Base-by-base conservation (phyloP, 2,888 invertebrate genomes). In the Muschampia plurimacula region DNA sequence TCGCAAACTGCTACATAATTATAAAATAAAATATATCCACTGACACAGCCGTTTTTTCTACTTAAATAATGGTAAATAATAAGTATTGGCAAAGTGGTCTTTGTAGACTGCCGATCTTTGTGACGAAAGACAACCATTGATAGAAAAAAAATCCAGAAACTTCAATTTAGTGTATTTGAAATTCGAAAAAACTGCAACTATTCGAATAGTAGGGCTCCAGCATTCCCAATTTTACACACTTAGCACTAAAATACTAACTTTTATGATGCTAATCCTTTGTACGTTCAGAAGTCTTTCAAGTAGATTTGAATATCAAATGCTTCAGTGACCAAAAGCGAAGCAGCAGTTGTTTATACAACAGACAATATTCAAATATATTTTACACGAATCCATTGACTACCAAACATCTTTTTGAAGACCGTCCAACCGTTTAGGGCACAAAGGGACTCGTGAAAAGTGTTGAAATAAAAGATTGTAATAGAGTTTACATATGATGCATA, bases 221-320 rank as follows among this genome's bases (percentile, higher is more conserved):
- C 22, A 22, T 22, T 22, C 22, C 22, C 22, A 22, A 22, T 22
- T 22, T 22, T 22, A 22, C 22, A n/a, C 13, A n/a, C 49, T 0
- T 49, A 49, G 8, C n/a, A 13, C 13, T 49, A 49, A 49, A 49
- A 49, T n/a, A n/a, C 49, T n/a, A 49, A 49, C 13, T 49, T 49
- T n/a, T n/a, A 52, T 15, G 8, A 28, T 55, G 22, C 9, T 60
- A 22, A 36, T 60, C 36, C 36, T 36, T 2, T 63, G 46, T 62
- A 39, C 49, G 36, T 39, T 12, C 9, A 55, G 15, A 10, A 6
- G n/a, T 57, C 57, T 70, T 64, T 65, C 55, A 57, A 46, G 46
- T 65, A 59, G 59, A 71, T 71, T 59, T 71, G 65, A 71, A 71
- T 71, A 71, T 66, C 52, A 59, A 32, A 66, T 22, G 65, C 65